These are phyloP conservation scores for Tragelaphus strepsiceros DNA, from an alignment of 2,113 vertebrate species.

Conservation along the genomic window DNA sequence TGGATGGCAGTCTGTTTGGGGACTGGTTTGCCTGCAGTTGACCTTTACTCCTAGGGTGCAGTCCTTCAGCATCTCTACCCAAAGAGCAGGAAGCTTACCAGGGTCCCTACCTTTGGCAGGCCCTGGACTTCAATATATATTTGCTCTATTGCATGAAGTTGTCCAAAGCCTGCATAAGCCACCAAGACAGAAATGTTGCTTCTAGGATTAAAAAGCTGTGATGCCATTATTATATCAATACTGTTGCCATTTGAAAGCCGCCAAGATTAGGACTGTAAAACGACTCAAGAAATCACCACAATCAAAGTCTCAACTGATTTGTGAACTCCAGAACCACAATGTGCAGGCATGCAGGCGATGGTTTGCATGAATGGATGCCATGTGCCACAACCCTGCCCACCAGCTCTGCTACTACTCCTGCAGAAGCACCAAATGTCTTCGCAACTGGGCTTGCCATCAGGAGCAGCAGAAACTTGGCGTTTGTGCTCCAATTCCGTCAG, in stretches of 20 bases:
- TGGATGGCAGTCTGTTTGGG: not conserved
- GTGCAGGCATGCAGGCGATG: rapidly evolving
- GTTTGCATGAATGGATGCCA: not conserved
- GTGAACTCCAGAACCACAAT: not conserved
- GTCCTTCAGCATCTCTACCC: not conserved
- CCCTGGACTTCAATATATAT: not conserved
- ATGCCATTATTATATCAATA: no score
- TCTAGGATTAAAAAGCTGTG: not conserved
- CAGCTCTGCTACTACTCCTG: not conserved
- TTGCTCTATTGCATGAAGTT: not conserved
- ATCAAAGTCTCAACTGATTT: not conserved
- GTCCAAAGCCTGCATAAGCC: not conserved
- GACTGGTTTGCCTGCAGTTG: not conserved
- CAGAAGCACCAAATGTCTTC: no score
- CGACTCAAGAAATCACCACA: not conserved
- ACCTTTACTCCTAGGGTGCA: not conserved
- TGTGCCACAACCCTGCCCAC: not conserved
- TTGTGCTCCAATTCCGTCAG: not conserved
- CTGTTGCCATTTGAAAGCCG: not conserved
- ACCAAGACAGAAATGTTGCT: not conserved
- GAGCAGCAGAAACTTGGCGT: not conserved
- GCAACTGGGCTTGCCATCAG: not conserved
- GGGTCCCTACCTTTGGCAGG: not conserved
- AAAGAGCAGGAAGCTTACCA: not conserved
- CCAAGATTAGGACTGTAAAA: not conserved